Conservation (phyloP, 2,797 vertebrate species). For the Ambastaia sidthimunki region DNA sequence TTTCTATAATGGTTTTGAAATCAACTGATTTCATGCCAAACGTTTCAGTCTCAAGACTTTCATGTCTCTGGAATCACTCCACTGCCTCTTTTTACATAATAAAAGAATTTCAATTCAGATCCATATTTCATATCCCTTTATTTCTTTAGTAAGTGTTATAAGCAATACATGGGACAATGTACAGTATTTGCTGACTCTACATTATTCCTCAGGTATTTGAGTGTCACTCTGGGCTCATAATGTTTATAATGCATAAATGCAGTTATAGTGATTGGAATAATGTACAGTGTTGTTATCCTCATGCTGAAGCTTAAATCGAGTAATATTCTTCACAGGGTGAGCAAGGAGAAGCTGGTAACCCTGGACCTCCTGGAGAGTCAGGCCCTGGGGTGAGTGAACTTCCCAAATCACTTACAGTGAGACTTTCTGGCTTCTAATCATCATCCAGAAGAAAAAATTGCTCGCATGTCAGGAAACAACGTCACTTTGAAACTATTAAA, state of each 20-base stretch:
- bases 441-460: neutral
- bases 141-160: neutral
- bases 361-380: conserved; percentile 91
- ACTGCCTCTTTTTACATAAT: neutral
- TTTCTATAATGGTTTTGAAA: neutral
- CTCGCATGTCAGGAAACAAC: neutral
- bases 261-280: neutral
- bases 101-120: neutral
- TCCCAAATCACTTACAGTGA: neutral
- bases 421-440: conserved; percentile 2
- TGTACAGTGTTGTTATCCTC: conserved; percentile 4
- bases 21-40: neutral
- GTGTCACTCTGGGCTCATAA: neutral
- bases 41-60: neutral
- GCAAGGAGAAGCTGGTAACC: conserved; percentile 96
- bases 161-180: too few relatives aligned
- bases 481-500: neutral
- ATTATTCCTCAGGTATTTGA: too few relatives aligned
- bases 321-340: conserved; percentile 84
- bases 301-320: conserved; percentile 52
- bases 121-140: neutral
- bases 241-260: neutral
- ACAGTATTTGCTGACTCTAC: too few relatives aligned
- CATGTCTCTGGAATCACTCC: neutral
- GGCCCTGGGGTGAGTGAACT: conserved; percentile 86